Evolutionary conservation across 2,113 vertebrate genomes (phyloP).

Genomic region (Hyla sarda): DNA sequence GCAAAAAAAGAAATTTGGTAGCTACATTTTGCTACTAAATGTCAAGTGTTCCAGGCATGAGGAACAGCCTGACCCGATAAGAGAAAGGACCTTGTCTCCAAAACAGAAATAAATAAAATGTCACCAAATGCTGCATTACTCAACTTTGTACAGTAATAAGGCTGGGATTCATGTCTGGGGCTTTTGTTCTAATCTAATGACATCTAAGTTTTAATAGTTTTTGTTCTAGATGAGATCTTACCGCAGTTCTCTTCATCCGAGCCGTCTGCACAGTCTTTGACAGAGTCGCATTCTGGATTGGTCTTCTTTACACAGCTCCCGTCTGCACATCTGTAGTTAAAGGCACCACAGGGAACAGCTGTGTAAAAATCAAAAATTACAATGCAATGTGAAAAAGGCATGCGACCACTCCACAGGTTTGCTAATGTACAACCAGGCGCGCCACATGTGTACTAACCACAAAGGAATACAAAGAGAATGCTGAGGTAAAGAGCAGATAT

Average conservation of each 20-base stretch:
- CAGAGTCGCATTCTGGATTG: constrained; percentile 86
- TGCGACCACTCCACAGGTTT: neutral
- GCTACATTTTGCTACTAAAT: neutral
- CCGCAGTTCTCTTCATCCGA: constrained; percentile 88
- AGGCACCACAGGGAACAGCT: constrained; percentile 84
- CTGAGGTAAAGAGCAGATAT: too few species aligned
- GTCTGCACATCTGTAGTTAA: constrained; percentile 88
- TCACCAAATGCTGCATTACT: neutral
- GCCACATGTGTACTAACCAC: neutral
- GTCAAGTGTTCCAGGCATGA: neutral
- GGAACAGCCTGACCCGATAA: neutral
- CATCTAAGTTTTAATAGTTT: neutral
- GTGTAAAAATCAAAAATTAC: neutral
- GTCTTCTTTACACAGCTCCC: constrained; percentile 88
- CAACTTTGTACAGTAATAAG: neutral
- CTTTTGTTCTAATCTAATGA: neutral
- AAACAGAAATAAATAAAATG: neutral
- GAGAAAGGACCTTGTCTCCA: neutral
- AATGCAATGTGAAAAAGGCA: neutral
- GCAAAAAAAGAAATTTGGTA: neutral
- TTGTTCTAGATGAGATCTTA: constrained; percentile 67
- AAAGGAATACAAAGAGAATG: neutral
- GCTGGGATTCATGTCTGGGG: neutral
- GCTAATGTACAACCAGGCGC: neutral
- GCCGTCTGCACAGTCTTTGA: constrained; percentile 82